Evolutionary conservation across 1,140 invertebrate genomes (phyloP), one percentile per base, ranked within the genome.

Genomic region (Drosophila insularis): DNA sequence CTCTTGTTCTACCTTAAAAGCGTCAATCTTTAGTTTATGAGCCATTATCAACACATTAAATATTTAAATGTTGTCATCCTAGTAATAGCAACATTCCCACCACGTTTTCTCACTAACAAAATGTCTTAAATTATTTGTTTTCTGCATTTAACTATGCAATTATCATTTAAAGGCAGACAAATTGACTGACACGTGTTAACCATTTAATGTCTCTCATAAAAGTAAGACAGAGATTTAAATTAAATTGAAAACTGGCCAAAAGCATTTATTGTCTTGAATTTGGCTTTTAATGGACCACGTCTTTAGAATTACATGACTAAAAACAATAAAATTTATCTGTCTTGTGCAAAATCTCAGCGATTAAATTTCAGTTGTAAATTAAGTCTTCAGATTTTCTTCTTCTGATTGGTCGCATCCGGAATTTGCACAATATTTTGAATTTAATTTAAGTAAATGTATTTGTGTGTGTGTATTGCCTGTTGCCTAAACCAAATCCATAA

Each of bases 381-480:
- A 50, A 50, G 43, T 50, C 17, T 21, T 50, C 8, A 27, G 59
- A 43, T 63, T 54, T 40, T 60, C 66, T 55, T 21, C 58, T 63
- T 65, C 27, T 53, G 65, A 65, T 59, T 63, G 61, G 43, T 60
- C 23, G 32, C 61, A 59, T 55, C 68, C 64, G 31, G 63, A 78
- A 74, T 79, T 62, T 50, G 13, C 62, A 72, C 64, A 71, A 58
- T 70, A 71, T 79, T 87, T 79, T 69, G 81, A 78, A 86, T 81
- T 86, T 86, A 75, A 86, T 87, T 87, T 81, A 87, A 81, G 78
- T 86, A 60, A 55, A 65, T 59, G 37, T 46, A 39, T 50, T 0
- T 27, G 5, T 27, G 5, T 27, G 27, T 27, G 27, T 27, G 27
- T 27, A 1, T 27, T 27, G 27, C 27, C 27, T 27, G 27, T 27